Percentiles rank a stretch among this genome's conserved stretches.
phyloP scores from a whole-genome alignment of 2,113 vertebrate species.

The Periophthalmodon schlosseri region DNA sequence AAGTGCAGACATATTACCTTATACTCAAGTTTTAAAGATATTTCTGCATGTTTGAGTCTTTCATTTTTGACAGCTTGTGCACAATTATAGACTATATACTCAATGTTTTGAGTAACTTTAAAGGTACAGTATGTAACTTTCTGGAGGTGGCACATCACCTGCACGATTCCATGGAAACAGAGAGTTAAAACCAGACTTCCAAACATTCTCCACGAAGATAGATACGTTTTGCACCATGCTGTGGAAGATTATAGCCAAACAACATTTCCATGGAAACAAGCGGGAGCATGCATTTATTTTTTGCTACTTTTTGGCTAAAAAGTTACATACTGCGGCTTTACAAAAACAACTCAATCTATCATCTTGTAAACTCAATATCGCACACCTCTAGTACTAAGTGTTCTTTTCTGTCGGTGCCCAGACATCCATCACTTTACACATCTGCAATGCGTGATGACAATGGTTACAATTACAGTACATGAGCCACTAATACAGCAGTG shows the following conservation, averaged over 20 bases:
- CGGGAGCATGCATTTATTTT: too few relatives aligned
- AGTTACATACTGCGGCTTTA: neutral
- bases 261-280: too few relatives aligned
- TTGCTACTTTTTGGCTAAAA: too few relatives aligned
- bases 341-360: neutral
- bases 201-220: too few relatives aligned
- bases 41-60: neutral
- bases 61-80: neutral
- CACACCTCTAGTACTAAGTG: neutral
- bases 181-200: too few relatives aligned
- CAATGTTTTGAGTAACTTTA: neutral
- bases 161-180: too few relatives aligned
- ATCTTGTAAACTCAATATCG: neutral
- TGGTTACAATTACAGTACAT: neutral
- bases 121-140: too few relatives aligned
- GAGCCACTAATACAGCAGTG: neutral
- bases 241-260: too few relatives aligned
- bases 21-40: neutral
- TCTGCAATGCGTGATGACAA: neutral
- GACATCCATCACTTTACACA: neutral
- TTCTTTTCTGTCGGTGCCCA: neutral
- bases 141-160: too few relatives aligned
- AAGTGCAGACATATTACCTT: neutral
- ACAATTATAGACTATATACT: neutral
- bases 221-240: too few relatives aligned